Percentiles rank a stretch among this genome's conserved stretches.
Evolutionary conservation across 2,797 vertebrate genomes (phyloP).

Genomic region (Myotis myotis): DNA sequence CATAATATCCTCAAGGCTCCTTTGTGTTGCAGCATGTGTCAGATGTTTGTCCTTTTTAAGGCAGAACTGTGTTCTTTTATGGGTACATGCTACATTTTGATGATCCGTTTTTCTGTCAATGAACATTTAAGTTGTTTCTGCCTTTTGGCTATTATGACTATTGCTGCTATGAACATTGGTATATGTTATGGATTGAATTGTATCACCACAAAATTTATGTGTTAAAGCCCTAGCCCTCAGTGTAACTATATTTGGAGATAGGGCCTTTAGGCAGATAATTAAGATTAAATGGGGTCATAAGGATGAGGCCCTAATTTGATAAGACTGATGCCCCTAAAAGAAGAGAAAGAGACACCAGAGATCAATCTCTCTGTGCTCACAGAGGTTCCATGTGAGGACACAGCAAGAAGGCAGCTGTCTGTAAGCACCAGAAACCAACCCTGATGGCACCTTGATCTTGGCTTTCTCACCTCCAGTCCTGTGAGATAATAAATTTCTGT

Average conservation of each 20-base stretch:
- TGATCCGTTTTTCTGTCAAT: background rate
- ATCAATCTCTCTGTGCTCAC: background rate
- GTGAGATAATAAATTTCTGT: background rate
- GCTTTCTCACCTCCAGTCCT: background rate
- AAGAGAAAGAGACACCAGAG: background rate
- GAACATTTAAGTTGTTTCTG: background rate
- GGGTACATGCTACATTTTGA: background rate
- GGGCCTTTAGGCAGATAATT: background rate
- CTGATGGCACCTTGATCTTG: background rate
- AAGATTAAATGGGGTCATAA: background rate
- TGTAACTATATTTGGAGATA: background rate
- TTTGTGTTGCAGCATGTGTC: background rate
- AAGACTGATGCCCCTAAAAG: background rate
- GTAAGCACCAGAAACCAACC: background rate
- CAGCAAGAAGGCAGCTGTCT: background rate
- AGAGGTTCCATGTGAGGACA: background rate
- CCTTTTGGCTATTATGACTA: background rate
- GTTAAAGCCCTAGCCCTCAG: background rate
- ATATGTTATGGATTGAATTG: background rate
- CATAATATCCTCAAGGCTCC: background rate
- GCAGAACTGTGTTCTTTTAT: background rate
- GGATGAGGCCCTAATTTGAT: background rate
- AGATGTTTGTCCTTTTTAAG: background rate
- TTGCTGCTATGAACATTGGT: background rate
- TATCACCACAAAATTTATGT: background rate